These are phyloP conservation scores for Arrhopalites spinosus DNA, from an alignment of 2,888 invertebrate species.

Conservation along the genomic window DNA sequence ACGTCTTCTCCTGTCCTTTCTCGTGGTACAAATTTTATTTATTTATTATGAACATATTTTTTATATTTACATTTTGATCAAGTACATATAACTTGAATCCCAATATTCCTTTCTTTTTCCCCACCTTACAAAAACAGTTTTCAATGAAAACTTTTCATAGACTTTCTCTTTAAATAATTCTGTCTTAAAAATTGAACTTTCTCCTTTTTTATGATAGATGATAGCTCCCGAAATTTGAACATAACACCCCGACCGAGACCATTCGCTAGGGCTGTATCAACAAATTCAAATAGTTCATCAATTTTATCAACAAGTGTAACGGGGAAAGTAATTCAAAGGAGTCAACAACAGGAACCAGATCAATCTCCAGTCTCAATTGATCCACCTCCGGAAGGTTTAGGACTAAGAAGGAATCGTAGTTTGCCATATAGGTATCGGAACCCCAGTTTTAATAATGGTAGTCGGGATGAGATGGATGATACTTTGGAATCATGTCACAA, in stretches of 20 bases:
- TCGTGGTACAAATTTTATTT: not conserved
- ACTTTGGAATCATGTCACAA: not conserved
- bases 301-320: constrained; percentile 32
- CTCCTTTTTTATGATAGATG: no score
- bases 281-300: constrained; percentile 16
- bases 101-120: no score
- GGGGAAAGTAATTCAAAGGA: constrained; percentile 10
- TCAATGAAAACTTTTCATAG: no score
- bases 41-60: no score
- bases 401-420: constrained; percentile 52
- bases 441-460: constrained; percentile 25
- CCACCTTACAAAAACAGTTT: no score
- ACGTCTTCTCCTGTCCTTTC: no score
- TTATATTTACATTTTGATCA: no score
- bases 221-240: no score
- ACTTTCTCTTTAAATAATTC: no score
- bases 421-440: constrained; percentile 46
- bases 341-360: no score
- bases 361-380: constrained; percentile 27
- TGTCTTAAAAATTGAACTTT: no score
- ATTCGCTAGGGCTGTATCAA: constrained; percentile 39
- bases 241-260: constrained; percentile 43
- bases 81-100: no score
- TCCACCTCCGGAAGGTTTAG: constrained; percentile 39
- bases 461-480: not conserved